Evolutionary conservation across 1,140 invertebrate species (phyloP), one percentile per base, ranked within the genome.

Genomic region (Habropoda laboriosa): DNA sequence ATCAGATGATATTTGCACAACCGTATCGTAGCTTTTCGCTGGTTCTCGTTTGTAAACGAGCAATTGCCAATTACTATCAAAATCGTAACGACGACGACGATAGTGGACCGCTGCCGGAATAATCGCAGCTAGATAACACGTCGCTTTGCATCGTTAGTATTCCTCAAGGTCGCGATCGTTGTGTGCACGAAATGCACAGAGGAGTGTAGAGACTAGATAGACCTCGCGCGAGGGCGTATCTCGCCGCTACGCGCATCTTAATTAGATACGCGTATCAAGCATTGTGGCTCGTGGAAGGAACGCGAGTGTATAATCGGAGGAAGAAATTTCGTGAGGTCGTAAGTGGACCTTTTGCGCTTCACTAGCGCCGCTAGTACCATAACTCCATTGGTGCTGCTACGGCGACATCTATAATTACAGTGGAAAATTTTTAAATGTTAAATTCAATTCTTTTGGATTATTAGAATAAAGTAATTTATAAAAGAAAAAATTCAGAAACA

Each of bases 1-100:
- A 80, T 64, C 51, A 30, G 60, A 74, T 55, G 60, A 63, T 80
- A 66, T 80, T 80, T 75, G 35, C 57, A 72, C 57, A 72, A 78
- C 47, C 47, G 18, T 30, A 12, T 0, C 67, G 42, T n/a, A n/a
- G 4, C 32, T n/a, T 67, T 55, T 49, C 30, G 10, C 16, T 27
- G 2, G 58, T 38, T 61, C 16, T 8, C n/a, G n/a, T n/a, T 53
- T 47, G 27, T 8, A 60, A 32, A 58, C n/a, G 18, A 7, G 53
- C 3, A n/a, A n/a, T n/a, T n/a, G 18, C 12, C 16, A 57, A 74
- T 79, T 45, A 73, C 21, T 24, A 40, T 66, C 35, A 12, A 30
- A 53, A 53, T 21, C 13, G 8, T 61, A 21, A 32, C 24, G 16
- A 38, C 24, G 18, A 38, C 18, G 10, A 51, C 2, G 12, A 0